Percentiles rank a stretch among this genome's conserved stretches.
These are phyloP conservation scores for Odontesthes bonariensis DNA, from an alignment of 2,113 vertebrate species.

Conservation along the genomic window DNA sequence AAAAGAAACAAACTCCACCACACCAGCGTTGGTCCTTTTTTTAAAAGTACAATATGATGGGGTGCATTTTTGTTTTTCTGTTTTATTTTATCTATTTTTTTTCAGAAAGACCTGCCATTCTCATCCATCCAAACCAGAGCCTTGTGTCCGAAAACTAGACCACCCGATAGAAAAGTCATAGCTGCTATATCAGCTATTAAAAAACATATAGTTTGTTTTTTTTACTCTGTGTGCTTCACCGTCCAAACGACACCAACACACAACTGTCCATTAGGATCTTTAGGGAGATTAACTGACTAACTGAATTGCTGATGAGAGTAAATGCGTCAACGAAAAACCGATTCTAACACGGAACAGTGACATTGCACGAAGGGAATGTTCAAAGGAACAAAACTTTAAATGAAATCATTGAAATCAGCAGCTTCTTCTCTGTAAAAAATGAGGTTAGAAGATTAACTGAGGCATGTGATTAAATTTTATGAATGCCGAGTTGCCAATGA, in stretches of 20 bases:
- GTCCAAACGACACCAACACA: not conserved
- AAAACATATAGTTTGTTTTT: not conserved
- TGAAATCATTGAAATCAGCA: constrained; percentile 21
- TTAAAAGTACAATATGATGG: constrained; percentile 6
- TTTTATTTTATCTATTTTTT: constrained; percentile 20
- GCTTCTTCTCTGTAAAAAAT: not conserved
- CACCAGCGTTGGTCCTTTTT: not conserved
- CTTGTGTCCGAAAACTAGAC: constrained; percentile 1
- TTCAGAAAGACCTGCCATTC: not conserved
- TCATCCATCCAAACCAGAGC: constrained; percentile 1
- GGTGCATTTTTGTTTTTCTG: not conserved
- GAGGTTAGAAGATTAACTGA: not conserved
- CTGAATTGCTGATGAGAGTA: constrained; percentile 1
- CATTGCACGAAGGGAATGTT: constrained; percentile 3
- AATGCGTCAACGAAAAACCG: not conserved
- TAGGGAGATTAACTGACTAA: constrained; percentile 7
- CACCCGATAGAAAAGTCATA: constrained; percentile 4
- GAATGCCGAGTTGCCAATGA: not conserved
- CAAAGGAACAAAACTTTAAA: constrained; percentile 11
- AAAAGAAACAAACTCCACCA: constrained; percentile 22
- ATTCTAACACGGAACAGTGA: constrained; percentile 18
- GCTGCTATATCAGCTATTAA: not conserved
- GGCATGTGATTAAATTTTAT: not conserved
- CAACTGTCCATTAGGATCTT: not conserved
- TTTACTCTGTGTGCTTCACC: not conserved